Conservation (phyloP, 2,797 vertebrate genomes). For the Macropodus opercularis region DNA sequence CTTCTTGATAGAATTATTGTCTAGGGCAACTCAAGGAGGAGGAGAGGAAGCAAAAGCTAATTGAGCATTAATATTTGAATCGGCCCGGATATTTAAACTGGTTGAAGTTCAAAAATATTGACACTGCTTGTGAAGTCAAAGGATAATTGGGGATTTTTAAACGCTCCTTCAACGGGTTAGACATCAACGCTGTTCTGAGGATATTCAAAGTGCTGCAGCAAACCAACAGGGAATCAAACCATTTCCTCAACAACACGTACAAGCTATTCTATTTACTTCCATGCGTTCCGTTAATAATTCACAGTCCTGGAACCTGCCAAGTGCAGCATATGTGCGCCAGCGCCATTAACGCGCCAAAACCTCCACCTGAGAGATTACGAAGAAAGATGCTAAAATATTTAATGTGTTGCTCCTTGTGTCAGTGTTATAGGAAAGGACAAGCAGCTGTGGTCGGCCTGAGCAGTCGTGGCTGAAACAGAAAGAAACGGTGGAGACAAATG, state of each 20-base stretch:
- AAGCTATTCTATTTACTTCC: slow-evolving; percentile 45
- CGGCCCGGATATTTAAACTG: neutral
- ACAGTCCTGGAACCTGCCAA: slow-evolving; percentile 21
- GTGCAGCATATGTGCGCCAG: neutral
- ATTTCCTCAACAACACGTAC: slow-evolving; percentile 34
- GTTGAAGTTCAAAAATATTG: slow-evolving; percentile 3
- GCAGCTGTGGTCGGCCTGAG: slow-evolving; percentile 20
- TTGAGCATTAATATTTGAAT: slow-evolving; percentile 22
- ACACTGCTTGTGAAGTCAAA: slow-evolving; percentile 6
- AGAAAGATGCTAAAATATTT: slow-evolving; percentile 62
- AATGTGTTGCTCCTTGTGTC: slow-evolving; percentile 32
- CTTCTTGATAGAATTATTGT: slow-evolving; percentile 11
- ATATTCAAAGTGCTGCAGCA: slow-evolving; percentile 1
- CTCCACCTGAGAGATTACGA: slow-evolving; percentile 19
- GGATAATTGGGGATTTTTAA: neutral
- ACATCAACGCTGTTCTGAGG: neutral
- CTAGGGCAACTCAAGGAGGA: slow-evolving; percentile 44
- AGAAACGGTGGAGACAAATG: slow-evolving; percentile 43
- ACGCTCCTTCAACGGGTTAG: slow-evolving; percentile 10
- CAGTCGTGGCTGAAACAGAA: slow-evolving; percentile 59
- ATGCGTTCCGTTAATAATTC: slow-evolving; percentile 55
- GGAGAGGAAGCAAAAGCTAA: neutral
- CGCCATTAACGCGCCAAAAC: slow-evolving; percentile 11
- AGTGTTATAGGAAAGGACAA: slow-evolving; percentile 53
- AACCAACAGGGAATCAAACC: slow-evolving; percentile 18